Conservation (phyloP, 2,888 invertebrate genomes). For the Nemurella pictetii region DNA sequence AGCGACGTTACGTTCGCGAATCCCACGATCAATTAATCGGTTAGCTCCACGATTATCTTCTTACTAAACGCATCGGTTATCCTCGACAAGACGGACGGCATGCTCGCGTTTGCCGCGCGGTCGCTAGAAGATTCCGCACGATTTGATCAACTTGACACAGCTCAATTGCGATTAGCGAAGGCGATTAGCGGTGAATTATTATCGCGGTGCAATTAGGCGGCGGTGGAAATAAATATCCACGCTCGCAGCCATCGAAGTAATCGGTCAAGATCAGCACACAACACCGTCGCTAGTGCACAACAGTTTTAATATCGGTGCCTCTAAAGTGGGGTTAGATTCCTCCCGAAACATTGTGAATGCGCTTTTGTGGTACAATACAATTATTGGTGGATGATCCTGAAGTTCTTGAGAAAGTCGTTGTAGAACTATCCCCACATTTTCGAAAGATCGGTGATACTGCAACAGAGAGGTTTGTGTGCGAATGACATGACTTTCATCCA, state of each 20-base stretch:
- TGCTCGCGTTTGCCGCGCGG: too few species aligned
- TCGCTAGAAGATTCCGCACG: conserved; percentile 1
- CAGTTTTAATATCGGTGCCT: too few species aligned
- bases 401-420: too few species aligned
- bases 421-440: too few species aligned
- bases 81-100: not conserved
- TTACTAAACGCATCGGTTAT: not conserved
- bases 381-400: too few species aligned
- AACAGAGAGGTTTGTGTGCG: too few species aligned
- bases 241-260: not conserved
- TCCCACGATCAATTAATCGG: conserved; percentile 3
- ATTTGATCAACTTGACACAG: conserved; percentile 23
- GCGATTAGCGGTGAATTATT: conserved; percentile 14
- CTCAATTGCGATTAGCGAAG: conserved; percentile 15
- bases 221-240: not conserved
- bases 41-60: not conserved
- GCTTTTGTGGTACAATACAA: too few species aligned
- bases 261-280: not conserved
- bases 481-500: too few species aligned
- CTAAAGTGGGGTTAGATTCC: too few species aligned
- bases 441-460: too few species aligned
- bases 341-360: too few species aligned
- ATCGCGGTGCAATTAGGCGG: not conserved
- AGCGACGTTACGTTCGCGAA: not conserved
- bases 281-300: too few species aligned